Percentiles rank a stretch among this genome's conserved stretches.
These are phyloP conservation scores for Triplophysa siluroides DNA, from an alignment of 2,113 vertebrate genomes.

Conservation along the genomic window DNA sequence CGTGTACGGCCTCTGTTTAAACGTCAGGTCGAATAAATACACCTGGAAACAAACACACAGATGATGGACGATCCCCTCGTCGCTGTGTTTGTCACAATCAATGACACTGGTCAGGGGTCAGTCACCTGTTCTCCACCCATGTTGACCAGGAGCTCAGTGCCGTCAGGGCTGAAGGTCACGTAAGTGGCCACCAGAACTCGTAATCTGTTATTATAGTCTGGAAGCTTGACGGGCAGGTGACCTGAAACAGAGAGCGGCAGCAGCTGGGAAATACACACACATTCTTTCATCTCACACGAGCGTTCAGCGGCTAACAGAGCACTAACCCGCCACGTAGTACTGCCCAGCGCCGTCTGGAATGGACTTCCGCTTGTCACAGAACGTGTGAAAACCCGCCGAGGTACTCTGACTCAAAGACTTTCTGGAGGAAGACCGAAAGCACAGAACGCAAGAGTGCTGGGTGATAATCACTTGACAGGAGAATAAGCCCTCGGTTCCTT, in stretches of 20 bases:
- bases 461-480: background rate
- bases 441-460: no score
- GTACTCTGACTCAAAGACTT: constrained; percentile 87
- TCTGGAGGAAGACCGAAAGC: constrained; percentile 63
- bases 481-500: background rate
- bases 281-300: background rate
- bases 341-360: constrained; percentile 94
- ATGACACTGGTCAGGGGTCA: background rate
- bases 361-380: constrained; percentile 90
- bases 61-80: no score
- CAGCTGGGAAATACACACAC: background rate
- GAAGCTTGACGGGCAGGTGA: constrained; percentile 92
- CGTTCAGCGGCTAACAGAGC: background rate
- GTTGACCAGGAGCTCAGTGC: constrained; percentile 96
- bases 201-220: constrained; percentile 93
- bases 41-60: constrained; percentile 74
- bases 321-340: constrained; percentile 95
- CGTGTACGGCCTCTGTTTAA: constrained; percentile 93
- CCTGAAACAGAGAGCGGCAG: constrained; percentile 69
- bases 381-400: constrained; percentile 88
- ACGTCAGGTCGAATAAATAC: constrained; percentile 96
- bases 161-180: constrained; percentile 96
- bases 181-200: constrained; percentile 95
- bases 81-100: background rate
- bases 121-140: constrained; percentile 98